phyloP scores from a whole-genome alignment of 2,888 invertebrate species.

The Papilio gigon region DNA sequence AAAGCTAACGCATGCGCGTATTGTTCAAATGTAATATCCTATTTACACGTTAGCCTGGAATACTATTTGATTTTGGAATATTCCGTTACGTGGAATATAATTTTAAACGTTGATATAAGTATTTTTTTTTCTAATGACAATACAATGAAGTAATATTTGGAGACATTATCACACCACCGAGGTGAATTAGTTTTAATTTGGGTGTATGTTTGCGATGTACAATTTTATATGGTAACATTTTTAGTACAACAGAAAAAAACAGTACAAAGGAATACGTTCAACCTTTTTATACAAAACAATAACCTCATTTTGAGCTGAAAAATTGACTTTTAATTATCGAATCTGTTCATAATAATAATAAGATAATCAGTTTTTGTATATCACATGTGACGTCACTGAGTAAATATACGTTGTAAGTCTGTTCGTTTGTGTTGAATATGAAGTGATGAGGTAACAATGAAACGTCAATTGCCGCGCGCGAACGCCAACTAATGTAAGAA shows the following conservation, averaged over 20 bases:
- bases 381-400: too few relatives aligned
- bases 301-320: neutral
- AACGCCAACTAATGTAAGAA: slow-evolving; percentile 6
- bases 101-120: neutral
- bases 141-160: neutral
- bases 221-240: neutral
- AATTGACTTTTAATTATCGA: neutral
- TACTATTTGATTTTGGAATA: too few relatives aligned
- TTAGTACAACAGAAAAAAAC: slow-evolving; percentile 7
- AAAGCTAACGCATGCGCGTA: too few relatives aligned
- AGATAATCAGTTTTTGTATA: too few relatives aligned
- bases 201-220: neutral
- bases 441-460: neutral
- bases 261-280: neutral
- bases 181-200: neutral
- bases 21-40: neutral
- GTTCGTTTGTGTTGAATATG: neutral
- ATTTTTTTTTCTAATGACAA: neutral
- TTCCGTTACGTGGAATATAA: slow-evolving; percentile 4
- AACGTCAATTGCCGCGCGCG: neutral
- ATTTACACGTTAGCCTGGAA: too few relatives aligned
- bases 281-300: neutral
- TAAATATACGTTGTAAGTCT: too few relatives aligned
- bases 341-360: too few relatives aligned
- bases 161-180: neutral